phyloP scores from a whole-genome alignment of 2,797 vertebrate species.

The Sebastes kiyomatsui region DNA sequence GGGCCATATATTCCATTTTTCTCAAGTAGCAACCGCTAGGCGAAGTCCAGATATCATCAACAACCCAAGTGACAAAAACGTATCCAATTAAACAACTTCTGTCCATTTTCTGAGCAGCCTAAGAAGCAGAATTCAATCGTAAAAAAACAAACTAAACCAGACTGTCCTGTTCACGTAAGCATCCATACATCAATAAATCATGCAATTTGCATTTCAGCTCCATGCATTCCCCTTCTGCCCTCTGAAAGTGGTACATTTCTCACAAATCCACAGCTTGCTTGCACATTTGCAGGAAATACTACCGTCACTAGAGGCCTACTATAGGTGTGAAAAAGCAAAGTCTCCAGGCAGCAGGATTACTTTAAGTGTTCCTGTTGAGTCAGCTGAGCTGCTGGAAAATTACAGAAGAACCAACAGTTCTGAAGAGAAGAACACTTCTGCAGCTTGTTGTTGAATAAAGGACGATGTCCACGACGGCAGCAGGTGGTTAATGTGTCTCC shows the following conservation, averaged over 20 bases:
- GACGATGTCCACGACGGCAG: not conserved
- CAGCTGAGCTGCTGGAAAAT: constrained; percentile 35
- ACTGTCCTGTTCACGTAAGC: not conserved
- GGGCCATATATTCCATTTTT: too few relatives aligned
- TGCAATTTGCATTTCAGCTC: not conserved
- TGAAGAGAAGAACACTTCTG: constrained; percentile 4
- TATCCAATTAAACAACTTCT: not conserved
- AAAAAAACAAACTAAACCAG: too few relatives aligned
- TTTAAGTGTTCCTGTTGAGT: constrained; percentile 6
- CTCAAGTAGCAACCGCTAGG: too few relatives aligned
- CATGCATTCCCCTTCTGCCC: not conserved
- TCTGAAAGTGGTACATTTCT: not conserved
- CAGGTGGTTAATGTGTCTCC: constrained; percentile 66
- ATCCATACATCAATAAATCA: not conserved
- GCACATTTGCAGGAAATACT: constrained; percentile 17
- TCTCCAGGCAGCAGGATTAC: not conserved
- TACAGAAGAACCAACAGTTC: constrained; percentile 5
- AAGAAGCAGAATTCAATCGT: not conserved
- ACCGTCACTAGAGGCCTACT: not conserved
- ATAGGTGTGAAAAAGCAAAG: constrained; percentile 29
- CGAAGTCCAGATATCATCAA: not conserved
- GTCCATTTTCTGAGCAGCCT: not conserved
- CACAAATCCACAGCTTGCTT: constrained; percentile 20
- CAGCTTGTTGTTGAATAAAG: constrained; percentile 12
- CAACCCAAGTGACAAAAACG: not conserved